Evolutionary conservation across 2,113 vertebrate species (phyloP), one percentile per base, ranked within the genome.

Genomic region (Pelusios castaneus): DNA sequence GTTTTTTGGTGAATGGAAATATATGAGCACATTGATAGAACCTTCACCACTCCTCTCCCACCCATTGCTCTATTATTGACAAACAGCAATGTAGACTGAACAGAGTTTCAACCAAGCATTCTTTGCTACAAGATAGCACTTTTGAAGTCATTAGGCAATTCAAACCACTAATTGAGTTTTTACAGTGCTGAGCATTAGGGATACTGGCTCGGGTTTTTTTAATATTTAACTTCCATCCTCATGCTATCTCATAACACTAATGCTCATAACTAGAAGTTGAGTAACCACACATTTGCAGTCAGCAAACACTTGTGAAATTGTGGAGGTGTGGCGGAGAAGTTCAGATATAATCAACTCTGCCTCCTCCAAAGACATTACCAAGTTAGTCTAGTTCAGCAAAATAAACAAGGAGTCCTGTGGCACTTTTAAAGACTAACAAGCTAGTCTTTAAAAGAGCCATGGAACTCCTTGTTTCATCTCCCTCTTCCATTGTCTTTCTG

Each of bases 161-260:
- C 70, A 43, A 75, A 43, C 9, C n/a, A 75, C 38, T 25, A 43
- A 93, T 82, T 94, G 54, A 92, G 81, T 90, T 93, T 60, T 90
- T 75, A 82, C 45, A 41, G 80, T 84, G 73, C 27, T 80, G 84
- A 91, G 93, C 56, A 67, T 51, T 88, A 92, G 77, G 82, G 80
- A 86, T 91, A 78, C 41, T 67, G 87, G 27, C 43, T 77, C 94
- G 89, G 94, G 54, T 78, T 95, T 94, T 91, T 82, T 73, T 75
- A 92, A 1, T 81, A 85, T 90, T 91, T 77, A 27, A 63, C 27
- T 82, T 52, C 38, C 45, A 93, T 89, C 34, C 0, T 3, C 67
- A 5, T 87, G 77, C 63, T 92, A 94, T 94, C 91, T 88, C 94
- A 93, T 22, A 70, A 67, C 45, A 78, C 21, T 73, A 96, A 87